A percentile compares a stretch with the other conserved stretches of the same genome.
Evolutionary conservation across 2,113 vertebrate species (phyloP).

Genomic region (Phoxinus phoxinus): DNA sequence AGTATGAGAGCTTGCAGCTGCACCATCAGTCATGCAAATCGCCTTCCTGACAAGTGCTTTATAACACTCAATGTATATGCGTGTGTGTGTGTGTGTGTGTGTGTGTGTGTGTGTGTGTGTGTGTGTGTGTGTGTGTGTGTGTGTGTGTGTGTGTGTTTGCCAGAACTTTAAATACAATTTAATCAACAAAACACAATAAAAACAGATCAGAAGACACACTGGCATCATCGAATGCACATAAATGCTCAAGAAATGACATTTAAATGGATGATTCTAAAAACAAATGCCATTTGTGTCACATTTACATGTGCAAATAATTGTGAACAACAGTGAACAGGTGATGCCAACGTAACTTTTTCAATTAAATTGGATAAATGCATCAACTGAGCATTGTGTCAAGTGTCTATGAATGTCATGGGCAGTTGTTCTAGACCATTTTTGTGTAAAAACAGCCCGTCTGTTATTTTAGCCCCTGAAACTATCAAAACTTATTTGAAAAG

Average conservation of each 20-base stretch:
- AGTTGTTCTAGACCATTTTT: no score
- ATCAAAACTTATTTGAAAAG: no score
- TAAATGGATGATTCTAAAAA: background rate
- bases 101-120: background rate
- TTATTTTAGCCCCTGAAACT: no score
- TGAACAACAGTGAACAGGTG: background rate
- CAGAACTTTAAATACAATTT: background rate
- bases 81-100: background rate
- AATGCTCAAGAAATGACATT: background rate
- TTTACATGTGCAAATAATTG: background rate
- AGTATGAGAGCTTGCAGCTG: conserved; percentile 41
- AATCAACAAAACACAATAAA: background rate
- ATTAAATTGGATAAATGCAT: background rate
- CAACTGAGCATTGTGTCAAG: background rate
- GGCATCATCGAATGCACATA: background rate
- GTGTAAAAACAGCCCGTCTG: no score
- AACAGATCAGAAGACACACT: background rate
- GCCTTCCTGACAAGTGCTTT: conserved; percentile 68
- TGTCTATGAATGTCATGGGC: background rate
- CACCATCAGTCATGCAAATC: conserved; percentile 77
- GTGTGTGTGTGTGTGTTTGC: background rate
- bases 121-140: background rate
- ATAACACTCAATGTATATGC: conserved; percentile 64
- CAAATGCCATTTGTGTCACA: background rate
- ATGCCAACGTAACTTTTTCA: background rate